phyloP scores from a whole-genome alignment of 2,113 vertebrate genomes.

The Onychostoma macrolepis region DNA sequence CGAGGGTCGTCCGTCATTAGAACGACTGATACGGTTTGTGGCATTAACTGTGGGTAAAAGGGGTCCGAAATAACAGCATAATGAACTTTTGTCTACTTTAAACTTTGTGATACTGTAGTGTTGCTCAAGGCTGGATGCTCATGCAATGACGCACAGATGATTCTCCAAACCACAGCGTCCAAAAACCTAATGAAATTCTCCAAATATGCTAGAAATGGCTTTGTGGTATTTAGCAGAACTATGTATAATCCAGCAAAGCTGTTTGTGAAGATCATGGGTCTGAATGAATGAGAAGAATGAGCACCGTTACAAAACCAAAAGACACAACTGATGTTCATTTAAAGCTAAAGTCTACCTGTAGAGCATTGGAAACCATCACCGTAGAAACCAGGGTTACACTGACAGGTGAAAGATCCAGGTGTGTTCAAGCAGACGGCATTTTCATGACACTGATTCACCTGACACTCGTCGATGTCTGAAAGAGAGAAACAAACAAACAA shows the following conservation, averaged over 20 bases:
- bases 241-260: background rate
- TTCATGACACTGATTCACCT: conserved; percentile 78
- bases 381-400: conserved; percentile 82
- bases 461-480: conserved; percentile 89
- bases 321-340: background rate
- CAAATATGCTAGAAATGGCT: background rate
- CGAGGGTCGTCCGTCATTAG: background rate
- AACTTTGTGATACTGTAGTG: background rate
- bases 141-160: background rate
- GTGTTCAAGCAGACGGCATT: conserved; percentile 87
- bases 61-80: background rate
- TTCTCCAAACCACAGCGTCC: background rate
- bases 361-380: conserved; percentile 87
- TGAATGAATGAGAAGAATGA: background rate
- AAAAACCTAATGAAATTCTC: background rate
- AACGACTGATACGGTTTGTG: background rate
- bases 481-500: background rate
- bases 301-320: background rate
- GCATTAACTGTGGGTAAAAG: background rate
- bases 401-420: conserved; percentile 87
- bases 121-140: background rate
- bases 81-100: background rate
- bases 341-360: conserved; percentile 58
- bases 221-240: background rate
- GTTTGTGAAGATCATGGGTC: background rate